These are phyloP conservation scores for Spilogale gracilis DNA, from an alignment of 2,113 vertebrate species.

Conservation along the genomic window DNA sequence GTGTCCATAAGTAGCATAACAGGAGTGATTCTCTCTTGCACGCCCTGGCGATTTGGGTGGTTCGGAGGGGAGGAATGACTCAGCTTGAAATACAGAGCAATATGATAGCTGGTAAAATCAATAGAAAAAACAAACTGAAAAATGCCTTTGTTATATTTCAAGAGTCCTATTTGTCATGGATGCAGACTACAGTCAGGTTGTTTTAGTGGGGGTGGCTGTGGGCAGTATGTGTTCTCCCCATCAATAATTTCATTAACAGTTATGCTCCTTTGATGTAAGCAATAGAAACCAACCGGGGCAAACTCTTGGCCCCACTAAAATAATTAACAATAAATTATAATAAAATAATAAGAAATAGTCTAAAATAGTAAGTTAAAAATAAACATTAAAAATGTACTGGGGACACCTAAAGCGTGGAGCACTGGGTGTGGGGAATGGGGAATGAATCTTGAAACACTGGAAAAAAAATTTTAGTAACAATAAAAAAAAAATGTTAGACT, in stretches of 20 bases:
- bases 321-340: slow-evolving; percentile 10
- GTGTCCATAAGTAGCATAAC: background rate
- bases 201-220: background rate
- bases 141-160: slow-evolving; percentile 36
- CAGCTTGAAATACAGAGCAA: slow-evolving; percentile 37
- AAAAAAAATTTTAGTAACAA: too few relatives aligned
- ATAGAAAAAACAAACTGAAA: background rate
- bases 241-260: background rate
- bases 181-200: background rate
- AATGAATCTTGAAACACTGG: too few relatives aligned
- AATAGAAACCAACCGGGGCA: background rate
- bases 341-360: slow-evolving; percentile 24
- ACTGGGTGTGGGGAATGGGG: too few relatives aligned
- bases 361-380: slow-evolving; percentile 22
- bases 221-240: background rate
- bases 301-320: background rate
- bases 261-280: background rate
- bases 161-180: background rate
- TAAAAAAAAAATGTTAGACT: background rate
- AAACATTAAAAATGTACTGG: background rate
- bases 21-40: background rate
- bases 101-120: slow-evolving; percentile 7
- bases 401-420: too few relatives aligned
- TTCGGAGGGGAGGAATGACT: slow-evolving; percentile 37
- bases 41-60: background rate